Base-by-base conservation (phyloP, 2,113 vertebrate species). In the Corvus cornix region DNA sequence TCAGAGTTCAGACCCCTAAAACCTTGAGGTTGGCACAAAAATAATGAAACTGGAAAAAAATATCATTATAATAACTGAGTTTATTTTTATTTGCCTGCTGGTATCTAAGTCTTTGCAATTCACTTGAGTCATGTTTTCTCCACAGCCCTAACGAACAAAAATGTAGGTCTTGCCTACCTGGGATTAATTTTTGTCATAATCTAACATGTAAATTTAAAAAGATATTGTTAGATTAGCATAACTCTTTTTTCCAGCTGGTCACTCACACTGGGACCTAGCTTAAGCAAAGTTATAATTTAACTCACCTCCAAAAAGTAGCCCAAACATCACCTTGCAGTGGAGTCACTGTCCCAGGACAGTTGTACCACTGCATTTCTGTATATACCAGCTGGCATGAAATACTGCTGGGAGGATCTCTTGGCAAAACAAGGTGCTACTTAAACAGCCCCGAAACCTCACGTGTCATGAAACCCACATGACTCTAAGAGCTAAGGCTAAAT, bases 71-170 rank as follows among this genome's bases (percentile, higher is more conserved):
- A 30, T 66, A 93, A 81, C 33, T 41, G 63, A 59, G 24, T 52
- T 89, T 97, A 94, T 95, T 97, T 95, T 91, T 95, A 68, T 92
- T 96, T 95, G 96, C 94, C 94, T 95, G 90, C 94, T 89, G 88
- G 95, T 93, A 13, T 80, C 60, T 90, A 89, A 92, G 44, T 15
- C 64, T 91, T 68, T 81, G 48, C 52, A 89, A 92, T 87, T 93
- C 94, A 90, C 93, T 90, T 28, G 79, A 77, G 94, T 81, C 59
- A 70, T 63, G 64, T 51, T 87, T 69, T 53, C 80, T 89, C 22
- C 39, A 74, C 41, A 92, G 64, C 56, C 49, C 68, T 56, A 60
- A 94, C 4, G 15, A 90, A 68, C 6, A 1, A 67, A 95, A 93
- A 95, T 95, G 80, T 97, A 97, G 94, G 94, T 97, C 93, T 96